Base-by-base conservation (phyloP, 2,113 vertebrate species). In the Hippocampus guttulatus region DNA sequence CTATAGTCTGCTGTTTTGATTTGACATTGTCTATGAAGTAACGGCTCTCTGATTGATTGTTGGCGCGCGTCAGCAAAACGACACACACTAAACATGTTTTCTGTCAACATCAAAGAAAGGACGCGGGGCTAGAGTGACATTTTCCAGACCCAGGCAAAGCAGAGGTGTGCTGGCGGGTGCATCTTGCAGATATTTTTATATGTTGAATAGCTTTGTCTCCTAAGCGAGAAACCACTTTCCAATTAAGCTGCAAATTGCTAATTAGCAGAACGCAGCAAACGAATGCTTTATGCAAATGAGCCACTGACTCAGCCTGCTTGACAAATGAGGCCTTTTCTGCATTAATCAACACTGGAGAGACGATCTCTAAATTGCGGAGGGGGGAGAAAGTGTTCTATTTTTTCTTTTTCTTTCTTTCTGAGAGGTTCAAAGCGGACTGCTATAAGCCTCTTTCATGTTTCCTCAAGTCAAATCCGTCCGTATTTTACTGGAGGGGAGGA, bases 171-270 rank as follows among this genome's bases (percentile, higher is more conserved):
- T 71, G 54, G 77, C 68, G 75, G 84, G 78, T 85, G 80, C 76
- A 87, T 91, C 86, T 33, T 85, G 81, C 74, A 90, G 88, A 91
- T 89, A 92, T 93, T 90, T 92, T 89, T 86, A 88, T 84, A 90
- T 71, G 75, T 84, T 18, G 73, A 85, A 87, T 81, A 90, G 91
- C 89, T 90, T 91, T 90, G 88, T 92, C 91, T 92, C 80, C 71
- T 87, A 78, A 89, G 87, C 27, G 81, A 89, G 88, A 47, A 91
- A 85, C 86, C 83, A 71, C 87, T 89, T 86, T 88, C 91, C 92
- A 93, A 93, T 93, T 93, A 93, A 93, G 88, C 90, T 91, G 92
- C 90, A 93, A 93, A 93, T 93, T 92, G 91, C 91, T 92, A 93
- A 93, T 93, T 93, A 93, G 91, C 87, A 87, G 89, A 92, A 91